Evolutionary conservation across 2,888 invertebrate species (phyloP).

Genomic region (Nesidiocoris tenuis): DNA sequence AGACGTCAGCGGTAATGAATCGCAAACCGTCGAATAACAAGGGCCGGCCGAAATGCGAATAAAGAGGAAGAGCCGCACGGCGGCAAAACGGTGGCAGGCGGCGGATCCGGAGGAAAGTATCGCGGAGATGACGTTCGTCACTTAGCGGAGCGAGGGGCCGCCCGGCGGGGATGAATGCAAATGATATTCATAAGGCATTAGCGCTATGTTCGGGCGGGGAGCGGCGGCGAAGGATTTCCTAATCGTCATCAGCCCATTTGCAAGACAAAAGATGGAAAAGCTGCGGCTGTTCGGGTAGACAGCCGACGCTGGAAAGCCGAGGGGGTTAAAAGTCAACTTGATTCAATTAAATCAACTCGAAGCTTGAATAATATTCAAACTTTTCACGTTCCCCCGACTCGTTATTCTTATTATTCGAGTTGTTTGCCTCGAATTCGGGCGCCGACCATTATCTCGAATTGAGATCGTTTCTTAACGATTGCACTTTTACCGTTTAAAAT

Average conservation of each 20-base stretch:
- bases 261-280: neutral
- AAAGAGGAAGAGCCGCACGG: neutral
- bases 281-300: neutral
- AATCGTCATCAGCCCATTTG: neutral
- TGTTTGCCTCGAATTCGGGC: no score
- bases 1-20: conserved; percentile 1
- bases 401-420: no score
- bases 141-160: neutral
- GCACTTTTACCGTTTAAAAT: no score
- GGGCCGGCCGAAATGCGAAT: neutral
- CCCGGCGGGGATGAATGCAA: neutral
- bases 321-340: neutral
- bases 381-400: neutral
- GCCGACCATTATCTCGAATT: no score
- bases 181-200: neutral
- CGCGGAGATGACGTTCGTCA: neutral
- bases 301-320: neutral
- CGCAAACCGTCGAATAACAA: conserved; percentile 7
- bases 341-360: neutral
- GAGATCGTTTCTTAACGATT: no score
- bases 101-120: neutral
- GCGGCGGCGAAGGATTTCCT: neutral
- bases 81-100: no score
- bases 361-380: neutral
- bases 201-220: neutral